Conservation (phyloP, 53 echinoderm and acorn worm species). For the Zoroaster sp. region DNA sequence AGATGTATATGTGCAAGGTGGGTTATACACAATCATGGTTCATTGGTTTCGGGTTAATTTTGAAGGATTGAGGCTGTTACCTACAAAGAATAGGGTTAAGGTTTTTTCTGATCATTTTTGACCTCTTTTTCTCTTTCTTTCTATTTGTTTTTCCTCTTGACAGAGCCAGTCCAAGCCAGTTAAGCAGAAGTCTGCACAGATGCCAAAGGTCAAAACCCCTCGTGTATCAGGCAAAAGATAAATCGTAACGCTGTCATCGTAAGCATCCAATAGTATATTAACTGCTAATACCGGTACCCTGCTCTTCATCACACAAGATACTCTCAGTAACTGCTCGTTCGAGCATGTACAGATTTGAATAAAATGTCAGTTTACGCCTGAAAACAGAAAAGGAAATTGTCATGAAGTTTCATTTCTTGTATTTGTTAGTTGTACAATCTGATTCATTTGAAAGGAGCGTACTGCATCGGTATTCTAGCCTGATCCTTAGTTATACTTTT, state of each 20-base stretch:
- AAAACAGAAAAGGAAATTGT: background rate
- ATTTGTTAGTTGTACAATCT: background rate
- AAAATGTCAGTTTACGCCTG: background rate
- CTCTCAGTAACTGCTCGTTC: background rate
- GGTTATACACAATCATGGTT: too few species aligned
- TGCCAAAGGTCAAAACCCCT: slow-evolving; percentile 76
- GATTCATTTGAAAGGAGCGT: too few species aligned
- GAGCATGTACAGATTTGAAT: slow-evolving; percentile 20
- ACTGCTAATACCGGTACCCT: background rate
- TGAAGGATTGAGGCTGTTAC: too few species aligned
- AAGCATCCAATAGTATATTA: background rate
- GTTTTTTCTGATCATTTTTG: background rate
- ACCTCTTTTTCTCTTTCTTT: background rate
- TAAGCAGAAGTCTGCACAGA: slow-evolving; percentile 62
- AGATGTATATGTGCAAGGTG: too few species aligned
- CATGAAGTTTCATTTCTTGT: background rate
- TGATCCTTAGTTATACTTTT: too few species aligned
- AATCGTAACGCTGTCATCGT: background rate
- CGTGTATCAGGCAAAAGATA: slow-evolving; percentile 91
- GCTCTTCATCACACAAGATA: background rate
- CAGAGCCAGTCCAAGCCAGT: slow-evolving; percentile 42
- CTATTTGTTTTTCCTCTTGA: background rate
- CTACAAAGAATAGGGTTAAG: too few species aligned
- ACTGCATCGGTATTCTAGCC: too few species aligned
- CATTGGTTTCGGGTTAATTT: too few species aligned